phyloP scores from a whole-genome alignment of 1,140 invertebrate genomes.

The Bombus picipes region DNA sequence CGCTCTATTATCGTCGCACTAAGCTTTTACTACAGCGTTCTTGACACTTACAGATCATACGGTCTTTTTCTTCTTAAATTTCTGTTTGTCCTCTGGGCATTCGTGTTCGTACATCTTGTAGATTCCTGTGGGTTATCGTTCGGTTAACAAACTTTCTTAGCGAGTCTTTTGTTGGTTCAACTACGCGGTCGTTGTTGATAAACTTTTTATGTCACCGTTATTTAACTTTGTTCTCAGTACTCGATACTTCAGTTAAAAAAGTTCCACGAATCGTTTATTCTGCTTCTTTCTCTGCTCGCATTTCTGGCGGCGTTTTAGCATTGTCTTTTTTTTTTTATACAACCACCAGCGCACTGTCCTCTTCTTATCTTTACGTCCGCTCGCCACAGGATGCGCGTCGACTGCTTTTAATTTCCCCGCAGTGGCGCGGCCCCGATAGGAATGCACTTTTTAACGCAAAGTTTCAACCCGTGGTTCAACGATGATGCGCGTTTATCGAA shows the following conservation, averaged over 20 bases:
- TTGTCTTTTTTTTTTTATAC: background rate
- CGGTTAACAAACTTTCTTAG: too few relatives aligned
- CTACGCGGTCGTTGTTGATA: too few relatives aligned
- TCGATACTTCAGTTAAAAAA: background rate
- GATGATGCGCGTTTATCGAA: background rate
- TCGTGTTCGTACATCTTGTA: constrained; percentile 22
- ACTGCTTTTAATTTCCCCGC: constrained; percentile 20
- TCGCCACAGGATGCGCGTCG: background rate
- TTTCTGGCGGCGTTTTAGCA: background rate
- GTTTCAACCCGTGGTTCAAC: background rate
- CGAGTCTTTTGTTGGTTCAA: too few relatives aligned
- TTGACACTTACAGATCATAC: background rate
- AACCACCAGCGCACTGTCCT: background rate
- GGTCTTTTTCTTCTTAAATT: constrained; percentile 10
- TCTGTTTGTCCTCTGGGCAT: constrained; percentile 32
- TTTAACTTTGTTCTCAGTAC: background rate
- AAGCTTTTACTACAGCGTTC: background rate
- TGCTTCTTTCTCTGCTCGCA: too few relatives aligned
- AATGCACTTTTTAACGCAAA: constrained; percentile 11
- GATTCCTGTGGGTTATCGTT: too few relatives aligned
- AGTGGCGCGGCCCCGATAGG: too few relatives aligned
- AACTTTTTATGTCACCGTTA: too few relatives aligned
- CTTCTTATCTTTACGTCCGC: background rate
- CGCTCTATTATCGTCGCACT: background rate
- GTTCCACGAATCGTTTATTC: constrained; percentile 12